A percentile compares a stretch with the other conserved stretches of the same genome.
Evolutionary conservation across 2,113 vertebrate species (phyloP).

Genomic region (Pteronura brasiliensis): DNA sequence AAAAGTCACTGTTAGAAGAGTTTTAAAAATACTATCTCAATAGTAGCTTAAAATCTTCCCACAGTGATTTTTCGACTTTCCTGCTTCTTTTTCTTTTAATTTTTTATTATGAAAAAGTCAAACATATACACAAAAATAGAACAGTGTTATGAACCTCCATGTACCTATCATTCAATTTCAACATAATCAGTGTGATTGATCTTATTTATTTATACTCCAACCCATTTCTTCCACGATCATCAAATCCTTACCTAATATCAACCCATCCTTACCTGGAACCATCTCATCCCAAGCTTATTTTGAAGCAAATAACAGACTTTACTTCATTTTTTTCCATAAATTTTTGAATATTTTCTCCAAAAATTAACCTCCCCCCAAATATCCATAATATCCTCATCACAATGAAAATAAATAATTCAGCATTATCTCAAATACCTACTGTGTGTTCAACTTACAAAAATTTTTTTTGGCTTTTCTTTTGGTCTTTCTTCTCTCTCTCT

Average conservation of each 20-base stretch:
- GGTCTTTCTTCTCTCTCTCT: not conserved
- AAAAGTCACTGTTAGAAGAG: not conserved
- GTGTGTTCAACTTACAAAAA: not conserved
- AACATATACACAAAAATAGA: not conserved
- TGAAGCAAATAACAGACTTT: not conserved
- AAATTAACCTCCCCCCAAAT: not conserved
- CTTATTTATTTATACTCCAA: not conserved
- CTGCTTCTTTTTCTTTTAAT: not conserved
- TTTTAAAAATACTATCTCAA: not conserved
- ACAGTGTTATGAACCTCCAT: not conserved
- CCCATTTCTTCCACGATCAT: not conserved
- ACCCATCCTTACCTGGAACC: not conserved
- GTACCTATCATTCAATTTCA: not conserved
- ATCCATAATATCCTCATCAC: not conserved
- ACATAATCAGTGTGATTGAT: not conserved
- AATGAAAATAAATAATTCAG: not conserved
- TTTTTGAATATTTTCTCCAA: not conserved
- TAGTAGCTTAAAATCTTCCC: not conserved
- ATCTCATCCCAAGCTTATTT: not conserved
- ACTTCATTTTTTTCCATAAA: not conserved
- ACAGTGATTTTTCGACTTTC: not conserved
- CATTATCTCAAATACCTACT: not conserved
- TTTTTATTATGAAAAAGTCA: not conserved
- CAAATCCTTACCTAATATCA: not conserved
- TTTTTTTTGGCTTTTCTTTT: not conserved